Base-by-base conservation (phyloP, 2,888 invertebrate species). In the Phengaris arion region DNA sequence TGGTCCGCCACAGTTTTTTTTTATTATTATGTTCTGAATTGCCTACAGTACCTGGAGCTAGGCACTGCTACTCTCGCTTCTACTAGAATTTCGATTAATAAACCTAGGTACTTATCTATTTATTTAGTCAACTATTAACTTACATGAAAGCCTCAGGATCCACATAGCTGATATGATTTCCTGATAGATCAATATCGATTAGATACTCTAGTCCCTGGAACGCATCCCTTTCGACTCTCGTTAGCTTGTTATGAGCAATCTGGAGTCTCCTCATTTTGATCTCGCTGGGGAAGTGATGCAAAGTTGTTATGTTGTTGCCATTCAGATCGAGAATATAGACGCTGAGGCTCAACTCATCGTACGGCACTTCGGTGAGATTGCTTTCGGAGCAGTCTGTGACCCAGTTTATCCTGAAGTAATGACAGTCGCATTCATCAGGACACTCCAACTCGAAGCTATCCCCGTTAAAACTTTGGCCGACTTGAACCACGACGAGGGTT, bases 351-450 rank as follows among this genome's bases (percentile, higher is more conserved):
- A 96, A 94, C 81, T 96, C 96, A 75, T 95, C 94, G 83, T 95
- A 95, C 0, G 96, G 96, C 51, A 96, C 94, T 77, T 94, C 94
- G 0, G 96, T 96, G 76, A 96, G 93, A 87, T 96, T 96, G 88
- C 96, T 96, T 82, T 96, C 96, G 0, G 96, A 96, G 82, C 96
- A 96, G 83, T 96, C 96, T 2, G 96, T 96, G 82, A 96, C 96
- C 96, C 96, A 96, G 89, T 96, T 96, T 82, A 96, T 95, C 78
- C 96, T 94, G 88, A 96, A 96, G 88, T 96, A 96, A 90, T 96
- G 96, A 83, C 96, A 96, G 83, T 96, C 96, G 84, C 96, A 96
- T 81, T 96, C 96, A 79, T 95, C 95, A 0, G 96, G 96, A 81
- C 96, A 96, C 84, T 96, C 95, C 82, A 95, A 87, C 82, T 96